Evolutionary conservation across 2,888 invertebrate genomes (phyloP), one percentile per base, ranked within the genome.

Genomic region (Sturmia bella): DNA sequence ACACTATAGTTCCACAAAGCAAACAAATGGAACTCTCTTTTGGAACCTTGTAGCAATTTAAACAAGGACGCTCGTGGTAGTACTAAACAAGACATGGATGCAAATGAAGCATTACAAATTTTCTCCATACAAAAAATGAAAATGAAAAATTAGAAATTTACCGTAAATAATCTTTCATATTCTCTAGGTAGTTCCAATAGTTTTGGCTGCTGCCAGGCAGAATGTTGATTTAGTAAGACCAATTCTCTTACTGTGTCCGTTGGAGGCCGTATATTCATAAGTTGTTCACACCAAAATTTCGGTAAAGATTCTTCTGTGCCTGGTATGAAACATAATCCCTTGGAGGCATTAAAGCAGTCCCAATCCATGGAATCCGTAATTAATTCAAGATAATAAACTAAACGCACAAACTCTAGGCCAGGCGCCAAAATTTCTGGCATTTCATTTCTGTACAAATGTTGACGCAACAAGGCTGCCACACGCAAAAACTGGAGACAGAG

Each of bases 1-100:
- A 98, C 69, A 98, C 96, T 86, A 98, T 95, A 68, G 96, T 95
- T 84, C 98, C 98, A 91, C 99, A 99, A 79, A 98, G 92, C 86
- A 99, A 93, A 91, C 98, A 99, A 85, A 98, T 95, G 85, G 96
- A 96, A 41, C 97, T 96, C 91, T 98, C 96, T 87, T 95, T 95
- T 84, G 99, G 99, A 87, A 97, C 95, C 84, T 95, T 95, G 88
- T 96, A 95, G 92, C 99, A 99, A 88, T 96, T 95, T 85, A 93
- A 93, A 91, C 99, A 99, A 82, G 95, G 94, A 86, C 96, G 93
- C 90, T 96, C 95, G 90, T 98, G 97, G 92, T 98, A 99, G 92
- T 96, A 96, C 94, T 96, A 88, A 17, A 85, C 85, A 64, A 59
- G 64, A 13, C 70, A 41, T 24, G 61, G n/a, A n/a, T n/a, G n/a